Evolutionary conservation across 2,888 invertebrate genomes (phyloP).

Genomic region (Pollenia griseotomentosa): DNA sequence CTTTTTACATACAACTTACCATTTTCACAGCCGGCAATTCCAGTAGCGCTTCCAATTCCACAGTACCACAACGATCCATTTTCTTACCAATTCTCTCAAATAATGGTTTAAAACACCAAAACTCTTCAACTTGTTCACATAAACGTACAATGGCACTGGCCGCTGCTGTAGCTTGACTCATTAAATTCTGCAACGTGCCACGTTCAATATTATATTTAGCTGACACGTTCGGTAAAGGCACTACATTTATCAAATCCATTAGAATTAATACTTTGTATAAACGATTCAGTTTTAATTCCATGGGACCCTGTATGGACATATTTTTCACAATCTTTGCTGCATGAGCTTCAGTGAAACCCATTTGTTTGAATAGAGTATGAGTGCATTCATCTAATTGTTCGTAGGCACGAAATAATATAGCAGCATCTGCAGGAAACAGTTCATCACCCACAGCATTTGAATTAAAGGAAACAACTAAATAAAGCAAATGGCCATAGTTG

Average conservation of each 20-base stretch:
- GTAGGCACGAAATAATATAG: constrained; percentile 85
- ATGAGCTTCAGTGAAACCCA: constrained; percentile 92
- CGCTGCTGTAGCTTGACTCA: constrained; percentile 89
- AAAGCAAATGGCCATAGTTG: constrained; percentile 93
- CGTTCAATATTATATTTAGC: constrained; percentile 89
- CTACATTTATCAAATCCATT: constrained; percentile 90
- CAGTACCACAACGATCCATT: constrained; percentile 92
- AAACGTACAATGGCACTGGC: constrained; percentile 91
- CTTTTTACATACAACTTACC: constrained; percentile 84
- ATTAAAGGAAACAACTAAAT: constrained; percentile 87
- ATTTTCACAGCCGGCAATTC: constrained; percentile 95
- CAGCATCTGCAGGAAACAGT: constrained; percentile 87
- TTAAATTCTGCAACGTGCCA: constrained; percentile 91
- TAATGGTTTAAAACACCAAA: constrained; percentile 93
- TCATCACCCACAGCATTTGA: constrained; percentile 85
- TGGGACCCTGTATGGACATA: constrained; percentile 86
- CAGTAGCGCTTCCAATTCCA: constrained; percentile 92
- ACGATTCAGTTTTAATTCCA: constrained; percentile 86
- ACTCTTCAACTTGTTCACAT: constrained; percentile 90
- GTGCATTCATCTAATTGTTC: constrained; percentile 87
- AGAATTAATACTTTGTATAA: constrained; percentile 95
- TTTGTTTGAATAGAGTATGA: constrained; percentile 88
- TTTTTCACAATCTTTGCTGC: constrained; percentile 89
- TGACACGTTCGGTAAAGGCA: constrained; percentile 88
- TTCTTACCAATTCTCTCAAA: constrained; percentile 90